Evolutionary conservation across 2,113 vertebrate species (phyloP).

Genomic region (Oreochromis tanganicae): DNA sequence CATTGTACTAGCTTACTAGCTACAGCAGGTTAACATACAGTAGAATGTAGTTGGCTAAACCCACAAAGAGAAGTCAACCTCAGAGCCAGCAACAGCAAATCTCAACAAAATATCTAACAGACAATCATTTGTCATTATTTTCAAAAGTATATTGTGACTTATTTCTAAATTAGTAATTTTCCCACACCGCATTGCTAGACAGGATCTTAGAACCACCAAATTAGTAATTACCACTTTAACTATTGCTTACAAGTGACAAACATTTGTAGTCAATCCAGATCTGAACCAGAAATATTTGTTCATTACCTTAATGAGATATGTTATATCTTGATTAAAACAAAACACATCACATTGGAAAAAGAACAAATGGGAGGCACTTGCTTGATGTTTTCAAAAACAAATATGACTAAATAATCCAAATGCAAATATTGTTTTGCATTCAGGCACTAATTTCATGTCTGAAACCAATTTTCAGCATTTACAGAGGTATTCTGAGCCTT

Average conservation of each 20-base stretch:
- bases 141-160: not conserved
- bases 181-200: not conserved
- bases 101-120: not conserved
- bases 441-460: not conserved
- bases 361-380: not conserved
- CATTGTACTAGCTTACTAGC: not conserved
- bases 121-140: not conserved
- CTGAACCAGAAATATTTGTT: not conserved
- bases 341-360: not conserved
- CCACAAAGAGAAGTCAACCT: not conserved
- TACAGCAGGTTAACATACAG: not conserved
- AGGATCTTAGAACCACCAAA: not conserved
- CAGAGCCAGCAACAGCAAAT: not conserved
- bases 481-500: not conserved
- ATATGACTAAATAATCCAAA: not conserved
- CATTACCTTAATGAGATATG: not conserved
- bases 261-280: not conserved
- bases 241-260: not conserved
- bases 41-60: not conserved
- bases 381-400: not conserved
- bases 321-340: not conserved
- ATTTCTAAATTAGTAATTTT: not conserved
- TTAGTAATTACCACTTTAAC: not conserved
- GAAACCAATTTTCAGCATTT: not conserved
- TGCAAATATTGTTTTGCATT: not conserved